Percentiles rank a stretch among this genome's conserved stretches.
These are phyloP conservation scores for Megaceryle maxima DNA, from an alignment of 2,113 vertebrate species.

Conservation along the genomic window DNA sequence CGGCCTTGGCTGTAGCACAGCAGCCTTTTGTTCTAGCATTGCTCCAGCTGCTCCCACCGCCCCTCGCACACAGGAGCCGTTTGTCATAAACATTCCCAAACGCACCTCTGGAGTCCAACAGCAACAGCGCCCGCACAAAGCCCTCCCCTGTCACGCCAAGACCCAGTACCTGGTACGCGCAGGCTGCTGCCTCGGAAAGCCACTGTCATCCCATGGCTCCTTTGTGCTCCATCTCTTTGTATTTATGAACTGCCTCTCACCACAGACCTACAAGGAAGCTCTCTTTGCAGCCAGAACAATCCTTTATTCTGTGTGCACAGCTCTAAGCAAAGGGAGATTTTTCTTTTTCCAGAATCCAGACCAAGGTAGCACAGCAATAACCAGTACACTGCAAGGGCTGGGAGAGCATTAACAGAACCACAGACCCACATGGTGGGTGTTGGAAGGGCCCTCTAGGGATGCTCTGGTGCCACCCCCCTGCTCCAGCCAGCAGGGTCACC, in stretches of 20 bases:
- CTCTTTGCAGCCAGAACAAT: not conserved
- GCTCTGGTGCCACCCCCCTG: not conserved
- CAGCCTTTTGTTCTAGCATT: conserved; percentile 35
- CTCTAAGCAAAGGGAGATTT: not conserved
- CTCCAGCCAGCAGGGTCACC: not conserved
- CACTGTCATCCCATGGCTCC: not conserved
- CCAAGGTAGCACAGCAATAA: accelerated
- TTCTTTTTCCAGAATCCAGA: not conserved
- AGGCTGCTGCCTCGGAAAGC: not conserved
- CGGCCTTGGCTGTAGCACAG: conserved; percentile 40
- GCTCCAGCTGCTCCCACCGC: conserved; percentile 35
- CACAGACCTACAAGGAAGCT: not conserved
- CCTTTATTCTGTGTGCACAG: not conserved
- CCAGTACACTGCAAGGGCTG: accelerated
- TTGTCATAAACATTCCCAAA: not conserved
- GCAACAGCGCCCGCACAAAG: not conserved
- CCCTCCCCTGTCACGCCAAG: not conserved
- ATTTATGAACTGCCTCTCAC: not conserved
- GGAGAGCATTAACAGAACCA: accelerated
- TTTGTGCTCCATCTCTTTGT: conserved; percentile 17
- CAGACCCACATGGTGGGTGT: not conserved
- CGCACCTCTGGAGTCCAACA: not conserved
- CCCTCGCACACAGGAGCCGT: not conserved
- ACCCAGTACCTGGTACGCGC: not conserved
- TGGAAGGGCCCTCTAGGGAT: not conserved